A percentile compares a stretch with the other conserved stretches of the same genome.
phyloP scores from a whole-genome alignment of 2,113 vertebrate genomes.

The Rhinolophus ferrumequinum region DNA sequence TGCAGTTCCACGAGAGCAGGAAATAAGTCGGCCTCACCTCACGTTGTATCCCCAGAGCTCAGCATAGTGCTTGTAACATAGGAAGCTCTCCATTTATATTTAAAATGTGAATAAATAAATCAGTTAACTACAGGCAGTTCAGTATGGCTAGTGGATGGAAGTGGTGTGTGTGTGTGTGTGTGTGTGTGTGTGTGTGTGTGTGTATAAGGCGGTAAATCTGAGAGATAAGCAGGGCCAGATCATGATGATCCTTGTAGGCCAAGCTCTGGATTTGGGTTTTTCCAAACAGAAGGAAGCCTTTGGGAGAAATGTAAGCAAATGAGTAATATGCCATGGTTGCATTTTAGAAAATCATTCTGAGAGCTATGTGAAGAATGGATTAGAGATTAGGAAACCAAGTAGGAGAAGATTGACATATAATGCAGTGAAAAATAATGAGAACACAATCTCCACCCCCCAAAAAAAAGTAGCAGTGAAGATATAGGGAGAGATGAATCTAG shows the following conservation, averaged over 20 bases:
- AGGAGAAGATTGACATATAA: background rate
- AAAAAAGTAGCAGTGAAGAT: background rate
- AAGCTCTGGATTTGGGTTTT: background rate
- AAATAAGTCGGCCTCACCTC: background rate
- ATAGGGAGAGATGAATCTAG: background rate
- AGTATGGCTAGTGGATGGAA: background rate
- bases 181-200: too few species aligned
- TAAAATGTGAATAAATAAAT: background rate
- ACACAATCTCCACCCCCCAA: background rate
- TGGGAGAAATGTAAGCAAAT: background rate
- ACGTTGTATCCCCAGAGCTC: background rate
- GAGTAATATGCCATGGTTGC: background rate
- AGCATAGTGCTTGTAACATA: background rate
- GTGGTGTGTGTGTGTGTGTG: background rate
- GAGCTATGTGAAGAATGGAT: background rate
- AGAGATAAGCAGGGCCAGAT: background rate
- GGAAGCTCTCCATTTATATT: background rate
- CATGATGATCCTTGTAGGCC: background rate
- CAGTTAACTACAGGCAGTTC: background rate
- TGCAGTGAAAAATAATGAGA: background rate
- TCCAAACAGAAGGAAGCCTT: background rate
- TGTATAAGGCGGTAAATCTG: background rate
- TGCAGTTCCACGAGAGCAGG: background rate
- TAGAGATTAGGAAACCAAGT: background rate
- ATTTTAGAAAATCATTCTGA: conserved; percentile 22